Evolutionary conservation across 2,888 invertebrate species (phyloP), one percentile per base, ranked within the genome.

Genomic region (Acleris literana): DNA sequence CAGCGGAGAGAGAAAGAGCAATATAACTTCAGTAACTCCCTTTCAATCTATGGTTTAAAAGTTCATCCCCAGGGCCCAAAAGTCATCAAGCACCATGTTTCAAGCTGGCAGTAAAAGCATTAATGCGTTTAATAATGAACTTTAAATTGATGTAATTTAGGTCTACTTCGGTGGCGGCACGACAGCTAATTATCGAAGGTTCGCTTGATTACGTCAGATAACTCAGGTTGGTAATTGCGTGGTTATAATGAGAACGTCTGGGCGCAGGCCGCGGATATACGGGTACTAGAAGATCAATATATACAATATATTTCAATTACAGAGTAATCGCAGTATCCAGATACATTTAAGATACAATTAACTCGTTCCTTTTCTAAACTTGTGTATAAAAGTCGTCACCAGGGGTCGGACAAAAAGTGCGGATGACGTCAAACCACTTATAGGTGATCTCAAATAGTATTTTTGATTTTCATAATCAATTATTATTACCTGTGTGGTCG

Each of bases 191-290:
- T 55, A 55, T 43, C 55, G 33, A 17, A 49, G 49, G 55, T 17
- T 18, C 22, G 55, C 39, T 55, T 55, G 43, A 55, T 55, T 55
- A 22, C 55, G 49, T 39, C 43, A n/a, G 55, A 39, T 29, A 18
- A 33, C 39, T 18, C 33, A 18, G 13, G 54, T 33, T 18, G 16
- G 55, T 43, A 9, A 54, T 54, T 33, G 54, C 33, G 18, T 18
- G 54, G 6, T 55, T 43, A 22, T 43, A 55, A 55, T 55, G 55
- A 55, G 55, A 17, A 49, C 49, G 49, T 7, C 55, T 43, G 43
- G 18, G n/a, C 54, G 13, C 33, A 22, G 20, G 18, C 6, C 54
- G 13, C 33, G 6, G 54, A 54, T 18, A 29, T 39, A 54, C 5
- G 13, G 11, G 9, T 13, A 13, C 54, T 54, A 39, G 54, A 54